A percentile compares a stretch with the other conserved stretches of the same genome.
Evolutionary conservation across 2,113 vertebrate species (phyloP).

Genomic region (Isichthys henryi): DNA sequence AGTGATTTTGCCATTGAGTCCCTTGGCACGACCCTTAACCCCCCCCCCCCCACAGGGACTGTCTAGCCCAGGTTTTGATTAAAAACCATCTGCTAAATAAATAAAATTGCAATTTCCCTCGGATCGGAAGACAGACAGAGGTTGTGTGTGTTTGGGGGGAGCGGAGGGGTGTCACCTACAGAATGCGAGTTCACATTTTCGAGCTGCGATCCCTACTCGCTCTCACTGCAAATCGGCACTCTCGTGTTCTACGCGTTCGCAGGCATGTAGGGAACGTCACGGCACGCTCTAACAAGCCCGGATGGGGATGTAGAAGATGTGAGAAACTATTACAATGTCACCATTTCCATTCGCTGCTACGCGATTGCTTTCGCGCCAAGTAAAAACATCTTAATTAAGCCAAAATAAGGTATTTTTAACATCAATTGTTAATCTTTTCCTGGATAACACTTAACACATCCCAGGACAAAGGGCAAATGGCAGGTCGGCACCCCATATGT

Average conservation of each 20-base stretch:
- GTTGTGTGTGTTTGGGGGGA: background rate
- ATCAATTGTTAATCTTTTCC: background rate
- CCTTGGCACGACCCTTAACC: background rate
- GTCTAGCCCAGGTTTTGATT: background rate
- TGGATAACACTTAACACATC: background rate
- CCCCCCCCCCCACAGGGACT: background rate
- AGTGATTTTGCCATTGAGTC: background rate
- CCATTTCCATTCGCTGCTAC: background rate
- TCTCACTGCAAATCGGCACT: background rate
- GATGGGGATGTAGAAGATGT: background rate
- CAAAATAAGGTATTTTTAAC: background rate
- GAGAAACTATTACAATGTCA: background rate
- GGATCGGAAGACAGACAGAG: background rate
- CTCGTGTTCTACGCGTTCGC: background rate
- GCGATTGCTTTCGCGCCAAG: background rate
- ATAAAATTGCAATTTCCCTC: background rate
- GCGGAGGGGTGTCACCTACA: background rate
- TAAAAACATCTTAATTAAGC: background rate
- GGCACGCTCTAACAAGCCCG: background rate
- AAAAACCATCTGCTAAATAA: background rate
- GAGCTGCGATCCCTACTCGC: background rate
- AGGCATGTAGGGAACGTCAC: background rate
- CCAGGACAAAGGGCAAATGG: background rate
- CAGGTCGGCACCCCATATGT: background rate
- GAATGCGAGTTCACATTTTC: background rate